Conservation (phyloP, 2,113 vertebrate genomes). For the Heterocephalus glaber region DNA sequence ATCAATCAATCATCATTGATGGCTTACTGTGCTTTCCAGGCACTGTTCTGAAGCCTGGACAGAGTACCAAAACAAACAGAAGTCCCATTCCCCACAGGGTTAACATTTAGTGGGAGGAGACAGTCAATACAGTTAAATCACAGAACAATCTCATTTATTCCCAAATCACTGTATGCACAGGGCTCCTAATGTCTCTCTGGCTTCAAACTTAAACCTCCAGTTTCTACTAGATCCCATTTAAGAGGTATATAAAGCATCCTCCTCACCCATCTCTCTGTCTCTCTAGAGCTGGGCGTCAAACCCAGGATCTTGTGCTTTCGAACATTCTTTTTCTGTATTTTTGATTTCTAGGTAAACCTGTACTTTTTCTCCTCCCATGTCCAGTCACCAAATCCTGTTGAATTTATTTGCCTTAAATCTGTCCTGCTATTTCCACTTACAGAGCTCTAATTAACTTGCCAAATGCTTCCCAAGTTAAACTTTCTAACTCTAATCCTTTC, state of each 20-base stretch:
- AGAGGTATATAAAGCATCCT: background rate
- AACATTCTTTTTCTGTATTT: slow-evolving; percentile 15
- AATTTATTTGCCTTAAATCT: background rate
- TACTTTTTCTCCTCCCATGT: background rate
- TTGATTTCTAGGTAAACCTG: slow-evolving; percentile 7
- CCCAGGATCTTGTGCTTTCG: background rate
- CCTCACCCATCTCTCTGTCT: background rate
- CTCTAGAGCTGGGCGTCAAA: background rate
- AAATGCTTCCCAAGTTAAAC: background rate
- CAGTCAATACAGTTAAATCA: background rate
- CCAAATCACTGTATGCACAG: background rate
- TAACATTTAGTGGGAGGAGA: background rate
- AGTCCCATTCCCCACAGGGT: background rate
- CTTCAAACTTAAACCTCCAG: background rate
- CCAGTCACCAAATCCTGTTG: background rate
- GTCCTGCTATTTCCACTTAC: background rate
- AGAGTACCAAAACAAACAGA: background rate
- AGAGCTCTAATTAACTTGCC: background rate
- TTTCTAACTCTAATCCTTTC: background rate
- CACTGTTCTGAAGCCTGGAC: background rate
- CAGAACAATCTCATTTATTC: slow-evolving; percentile 28
- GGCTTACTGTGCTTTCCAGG: background rate
- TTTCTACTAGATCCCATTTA: slow-evolving; percentile 12
- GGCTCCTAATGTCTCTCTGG: background rate
- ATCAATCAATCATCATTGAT: background rate